These are phyloP conservation scores for Fukomys damarensis DNA, from an alignment of 2,113 vertebrate genomes.

Conservation along the genomic window DNA sequence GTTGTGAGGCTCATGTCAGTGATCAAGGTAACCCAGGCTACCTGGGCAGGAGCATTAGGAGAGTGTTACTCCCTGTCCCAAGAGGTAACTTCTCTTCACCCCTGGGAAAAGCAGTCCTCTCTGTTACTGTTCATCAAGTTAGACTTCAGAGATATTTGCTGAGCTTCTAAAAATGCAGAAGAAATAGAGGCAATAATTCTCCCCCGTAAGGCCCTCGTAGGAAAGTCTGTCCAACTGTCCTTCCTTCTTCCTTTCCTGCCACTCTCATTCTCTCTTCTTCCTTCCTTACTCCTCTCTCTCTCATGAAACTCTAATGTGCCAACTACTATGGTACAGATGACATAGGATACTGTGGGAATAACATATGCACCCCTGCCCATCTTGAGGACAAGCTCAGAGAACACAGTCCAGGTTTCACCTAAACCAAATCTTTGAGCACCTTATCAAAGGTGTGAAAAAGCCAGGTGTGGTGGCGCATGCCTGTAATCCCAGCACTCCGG, in stretches of 20 bases:
- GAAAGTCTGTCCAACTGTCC: background rate
- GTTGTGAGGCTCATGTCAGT: background rate
- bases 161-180: background rate
- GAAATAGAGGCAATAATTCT: background rate
- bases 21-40: background rate
- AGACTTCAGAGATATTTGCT: slow-evolving; percentile 44
- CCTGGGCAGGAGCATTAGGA: background rate
- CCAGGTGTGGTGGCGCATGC: too few relatives aligned
- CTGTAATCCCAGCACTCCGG: too few relatives aligned
- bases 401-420: background rate
- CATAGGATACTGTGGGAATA: background rate
- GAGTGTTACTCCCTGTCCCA: background rate
- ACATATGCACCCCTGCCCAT: background rate
- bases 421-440: background rate
- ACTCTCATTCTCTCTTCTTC: background rate
- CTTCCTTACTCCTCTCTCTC: background rate
- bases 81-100: background rate
- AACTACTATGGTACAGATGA: background rate
- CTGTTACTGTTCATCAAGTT: slow-evolving; percentile 23
- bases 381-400: background rate
- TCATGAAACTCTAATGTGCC: background rate
- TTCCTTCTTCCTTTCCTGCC: background rate
- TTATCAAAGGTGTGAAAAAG: background rate
- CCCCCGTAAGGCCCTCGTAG: background rate
- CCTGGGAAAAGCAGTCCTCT: slow-evolving; percentile 10